Conservation (phyloP, 2,888 invertebrate genomes). For the Drosophila paramelanica region DNA sequence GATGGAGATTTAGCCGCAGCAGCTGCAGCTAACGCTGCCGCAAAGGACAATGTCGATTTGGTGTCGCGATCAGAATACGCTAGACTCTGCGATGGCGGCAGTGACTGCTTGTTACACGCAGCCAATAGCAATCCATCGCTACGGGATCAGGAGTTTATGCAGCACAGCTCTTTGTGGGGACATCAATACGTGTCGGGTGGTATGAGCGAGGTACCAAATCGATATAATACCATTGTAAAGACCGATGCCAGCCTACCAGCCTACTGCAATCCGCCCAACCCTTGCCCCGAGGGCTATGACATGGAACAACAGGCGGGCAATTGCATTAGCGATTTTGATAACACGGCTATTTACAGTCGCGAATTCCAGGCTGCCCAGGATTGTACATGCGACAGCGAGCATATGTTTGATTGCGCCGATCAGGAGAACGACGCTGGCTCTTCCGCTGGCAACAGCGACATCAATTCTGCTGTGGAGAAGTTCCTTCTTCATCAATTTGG, state of each 20-base stretch:
- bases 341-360: conserved; percentile 97
- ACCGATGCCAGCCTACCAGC: conserved; percentile 97
- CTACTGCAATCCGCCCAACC: conserved; percentile 99
- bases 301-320: conserved; percentile 87
- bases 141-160: conserved; percentile 94
- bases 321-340: conserved; percentile 96
- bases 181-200: conserved; percentile 92
- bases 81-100: conserved; percentile 87
- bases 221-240: conserved; percentile 89
- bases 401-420: conserved; percentile 96
- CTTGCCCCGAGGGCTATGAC: conserved; percentile 96
- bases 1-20: conserved; percentile 74
- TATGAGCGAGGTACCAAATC: conserved; percentile 88
- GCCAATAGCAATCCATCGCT: conserved; percentile 88
- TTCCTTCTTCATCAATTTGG: conserved; percentile 86
- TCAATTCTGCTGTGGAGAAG: conserved; percentile 88
- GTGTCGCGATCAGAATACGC: conserved; percentile 90
- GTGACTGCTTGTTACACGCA: conserved; percentile 62
- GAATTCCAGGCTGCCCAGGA: conserved; percentile 96
- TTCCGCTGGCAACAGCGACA: conserved; percentile 72
- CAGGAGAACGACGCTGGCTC: conserved; percentile 72
- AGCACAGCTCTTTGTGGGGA: conserved; percentile 91
- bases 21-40: conserved; percentile 30
- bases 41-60: conserved; percentile 81
- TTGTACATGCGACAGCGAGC: conserved; percentile 99